phyloP scores from a whole-genome alignment of 35 echinoderm and acorn worm species.

The Ophioderma brevispina region DNA sequence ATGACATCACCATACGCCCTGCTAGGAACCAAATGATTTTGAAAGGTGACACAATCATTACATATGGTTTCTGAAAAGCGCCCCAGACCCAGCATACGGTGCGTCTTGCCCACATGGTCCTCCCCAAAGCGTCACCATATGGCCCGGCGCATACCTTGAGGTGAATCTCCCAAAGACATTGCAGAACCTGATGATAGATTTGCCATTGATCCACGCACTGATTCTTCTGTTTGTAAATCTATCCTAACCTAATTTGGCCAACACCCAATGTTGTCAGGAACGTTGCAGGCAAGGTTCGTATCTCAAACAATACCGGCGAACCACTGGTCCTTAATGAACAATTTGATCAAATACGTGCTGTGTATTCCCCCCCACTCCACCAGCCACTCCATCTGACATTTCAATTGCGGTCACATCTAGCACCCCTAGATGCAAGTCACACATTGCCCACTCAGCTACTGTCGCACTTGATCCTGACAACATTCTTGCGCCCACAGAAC shows the following conservation, averaged over 20 bases:
- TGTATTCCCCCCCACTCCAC: neutral
- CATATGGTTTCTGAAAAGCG: neutral
- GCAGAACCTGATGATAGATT: neutral
- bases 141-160: slow-evolving; percentile 37
- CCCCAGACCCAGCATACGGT: neutral
- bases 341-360: slow-evolving; percentile 3
- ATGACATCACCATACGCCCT: slow-evolving; percentile 21
- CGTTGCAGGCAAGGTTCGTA: slow-evolving; percentile 20
- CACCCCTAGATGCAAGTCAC: neutral
- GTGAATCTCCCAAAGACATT: neutral
- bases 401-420: neutral
- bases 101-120: slow-evolving; percentile 24
- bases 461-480: slow-evolving; percentile 22
- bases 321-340: slow-evolving; percentile 14
- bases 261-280: neutral
- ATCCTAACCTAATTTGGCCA: neutral
- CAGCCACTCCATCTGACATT: neutral
- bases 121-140: neutral
- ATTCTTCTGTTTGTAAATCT: neutral
- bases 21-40: slow-evolving; percentile 1
- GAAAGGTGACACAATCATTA: neutral
- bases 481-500: neutral
- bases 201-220: slow-evolving; percentile 22
- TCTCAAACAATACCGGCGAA: neutral
- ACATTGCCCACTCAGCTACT: neutral